Evolutionary conservation across 2,888 invertebrate genomes (phyloP), one percentile per base, ranked within the genome.

Genomic region (Cybosia mesomella): DNA sequence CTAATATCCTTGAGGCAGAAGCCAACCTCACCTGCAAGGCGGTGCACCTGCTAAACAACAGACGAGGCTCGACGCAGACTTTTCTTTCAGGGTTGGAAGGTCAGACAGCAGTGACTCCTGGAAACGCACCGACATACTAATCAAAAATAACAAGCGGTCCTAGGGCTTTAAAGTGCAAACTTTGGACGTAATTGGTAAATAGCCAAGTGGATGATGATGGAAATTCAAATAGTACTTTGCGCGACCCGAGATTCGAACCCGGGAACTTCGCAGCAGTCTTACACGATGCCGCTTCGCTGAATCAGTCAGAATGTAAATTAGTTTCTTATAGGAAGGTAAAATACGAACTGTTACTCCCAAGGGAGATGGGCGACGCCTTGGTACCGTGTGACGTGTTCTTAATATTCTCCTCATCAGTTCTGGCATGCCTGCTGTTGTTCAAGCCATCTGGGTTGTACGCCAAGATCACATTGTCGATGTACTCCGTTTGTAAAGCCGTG

Each of bases 381-480:
- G 87, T 89, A 0, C 80, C 70, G 64, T 90, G 86, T 0, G 75
- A 82, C 8, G 49, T 63, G 68, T 79, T 89, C 72, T 81, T 90
- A 0, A 86, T 49, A 28, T 84, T 86, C n/a, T 67, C 80, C 15
- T 89, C 89, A 1, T 89, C 87, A 0, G 63, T 66, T 15, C 49
- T 62, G 15, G 49, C 13, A 11, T 54, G 34, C 54, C 21, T 34
- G 63, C 18, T 28, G 28, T 59, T 55, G 64, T 36, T 55, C 18
- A 64, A 22, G 92, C 93, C 0, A 96, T 93, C 94, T 0, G 96
- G 96, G 83, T 97, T 96, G 90, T 98, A 97, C 0, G 98, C 97
- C 75, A 98, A 93, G 54, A 98, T 97, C 39, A 98, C 96, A 76
- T 98, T 98, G 87, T 98, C 98, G 77, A 98, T 96, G 83, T 96